These are phyloP conservation scores for Brachypterus glaber DNA, from an alignment of 2,888 invertebrate species.

Conservation along the genomic window DNA sequence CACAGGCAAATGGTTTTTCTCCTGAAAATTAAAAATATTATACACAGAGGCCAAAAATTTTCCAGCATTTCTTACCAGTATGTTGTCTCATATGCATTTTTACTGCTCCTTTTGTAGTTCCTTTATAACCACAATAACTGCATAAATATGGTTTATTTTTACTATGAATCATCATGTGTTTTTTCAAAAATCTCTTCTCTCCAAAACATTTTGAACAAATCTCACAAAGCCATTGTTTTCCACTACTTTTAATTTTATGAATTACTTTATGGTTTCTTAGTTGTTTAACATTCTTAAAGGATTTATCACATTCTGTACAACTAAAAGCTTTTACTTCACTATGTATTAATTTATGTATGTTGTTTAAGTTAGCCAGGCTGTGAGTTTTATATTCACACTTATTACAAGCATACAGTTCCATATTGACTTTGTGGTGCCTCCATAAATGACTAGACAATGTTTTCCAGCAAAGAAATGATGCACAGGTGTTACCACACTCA, in stretches of 20 bases:
- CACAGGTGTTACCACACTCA: slow-evolving; percentile 53
- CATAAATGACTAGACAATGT: slow-evolving; percentile 70
- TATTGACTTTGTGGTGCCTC: slow-evolving; percentile 65
- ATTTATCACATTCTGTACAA: slow-evolving; percentile 56
- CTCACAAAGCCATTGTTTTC: slow-evolving; percentile 40
- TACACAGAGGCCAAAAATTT: not conserved
- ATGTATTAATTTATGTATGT: slow-evolving; percentile 69
- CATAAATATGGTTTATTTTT: slow-evolving; percentile 59
- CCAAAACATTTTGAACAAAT: slow-evolving; percentile 52
- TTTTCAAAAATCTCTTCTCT: slow-evolving; percentile 44
- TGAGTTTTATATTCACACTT: slow-evolving; percentile 65
- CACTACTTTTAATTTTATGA: slow-evolving; percentile 43
- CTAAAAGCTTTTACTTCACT: slow-evolving; percentile 49
- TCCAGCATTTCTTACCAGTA: slow-evolving; percentile 58
- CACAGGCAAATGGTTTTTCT: slow-evolving; percentile 70
- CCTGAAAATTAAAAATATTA: slow-evolving; percentile 41
- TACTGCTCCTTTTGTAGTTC: slow-evolving; percentile 55
- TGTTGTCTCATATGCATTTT: slow-evolving; percentile 60
- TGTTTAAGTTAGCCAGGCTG: slow-evolving; percentile 58
- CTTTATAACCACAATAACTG: slow-evolving; percentile 56
- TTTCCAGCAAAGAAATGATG: slow-evolving; percentile 54
- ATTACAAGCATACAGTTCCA: slow-evolving; percentile 70
- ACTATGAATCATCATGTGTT: slow-evolving; percentile 56
- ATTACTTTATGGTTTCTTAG: slow-evolving; percentile 63
- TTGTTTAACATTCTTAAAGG: slow-evolving; percentile 72